These are phyloP conservation scores for Sebastes trivittatus DNA, from an alignment of 2,797 vertebrate species.

Conservation along the genomic window DNA sequence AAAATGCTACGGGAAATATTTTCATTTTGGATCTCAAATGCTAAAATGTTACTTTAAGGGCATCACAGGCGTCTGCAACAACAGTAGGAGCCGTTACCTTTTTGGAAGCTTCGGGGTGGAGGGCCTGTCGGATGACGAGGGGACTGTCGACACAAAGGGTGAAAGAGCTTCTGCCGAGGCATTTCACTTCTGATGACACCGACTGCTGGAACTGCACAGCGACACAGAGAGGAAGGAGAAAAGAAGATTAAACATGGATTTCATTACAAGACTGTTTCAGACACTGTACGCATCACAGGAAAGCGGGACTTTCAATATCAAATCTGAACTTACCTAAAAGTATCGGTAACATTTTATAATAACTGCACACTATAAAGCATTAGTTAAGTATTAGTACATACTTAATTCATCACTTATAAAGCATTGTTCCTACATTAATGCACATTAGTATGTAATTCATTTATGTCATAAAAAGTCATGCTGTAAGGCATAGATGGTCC, in stretches of 20 bases:
- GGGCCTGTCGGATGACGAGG: slow-evolving; percentile 90
- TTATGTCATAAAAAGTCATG: too few relatives aligned
- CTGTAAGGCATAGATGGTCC: too few relatives aligned
- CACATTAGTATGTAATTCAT: too few relatives aligned
- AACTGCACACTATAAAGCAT: too few relatives aligned
- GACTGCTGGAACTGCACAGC: slow-evolving; percentile 88
- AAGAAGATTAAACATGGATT: background rate
- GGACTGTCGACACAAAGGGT: slow-evolving; percentile 92
- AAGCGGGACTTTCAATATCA: background rate
- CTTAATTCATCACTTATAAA: too few relatives aligned
- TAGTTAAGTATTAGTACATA: too few relatives aligned
- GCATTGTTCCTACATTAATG: too few relatives aligned
- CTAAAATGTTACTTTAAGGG: background rate
- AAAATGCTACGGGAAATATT: background rate
- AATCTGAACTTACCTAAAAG: background rate
- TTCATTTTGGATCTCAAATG: background rate
- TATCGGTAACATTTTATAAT: too few relatives aligned
- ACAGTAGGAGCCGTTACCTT: slow-evolving; percentile 82
- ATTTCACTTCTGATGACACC: slow-evolving; percentile 89
- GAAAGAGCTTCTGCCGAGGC: slow-evolving; percentile 88
- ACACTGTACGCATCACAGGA: background rate
- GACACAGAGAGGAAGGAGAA: background rate
- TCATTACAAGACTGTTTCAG: background rate
- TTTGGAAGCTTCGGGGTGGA: slow-evolving; percentile 95
- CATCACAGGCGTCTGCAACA: background rate